Conservation (phyloP, 1,140 invertebrate species). For the Pygmarrhopalites habei region DNA sequence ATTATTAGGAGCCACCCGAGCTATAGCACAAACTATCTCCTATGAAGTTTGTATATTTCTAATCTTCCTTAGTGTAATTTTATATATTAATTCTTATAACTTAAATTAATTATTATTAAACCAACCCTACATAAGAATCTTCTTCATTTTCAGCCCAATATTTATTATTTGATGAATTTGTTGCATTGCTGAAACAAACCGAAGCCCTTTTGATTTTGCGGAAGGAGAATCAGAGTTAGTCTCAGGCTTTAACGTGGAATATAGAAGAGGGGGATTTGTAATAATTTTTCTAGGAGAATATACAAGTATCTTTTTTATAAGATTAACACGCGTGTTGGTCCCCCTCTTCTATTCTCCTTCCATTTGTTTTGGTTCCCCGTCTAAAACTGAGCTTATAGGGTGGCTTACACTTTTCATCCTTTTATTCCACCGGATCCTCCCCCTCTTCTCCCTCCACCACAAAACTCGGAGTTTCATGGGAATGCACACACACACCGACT, state of each 20-base stretch:
- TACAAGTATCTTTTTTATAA: conserved; percentile 60
- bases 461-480: too few relatives aligned
- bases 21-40: conserved; percentile 59
- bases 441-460: too few relatives aligned
- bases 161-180: conserved; percentile 52
- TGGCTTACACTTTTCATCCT: too few relatives aligned
- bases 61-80: conserved; percentile 50
- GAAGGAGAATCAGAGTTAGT: conserved; percentile 66
- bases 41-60: conserved; percentile 58
- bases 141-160: conserved; percentile 49
- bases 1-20: conserved; percentile 54
- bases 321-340: too few relatives aligned
- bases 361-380: too few relatives aligned
- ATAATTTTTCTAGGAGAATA: conserved; percentile 67
- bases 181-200: conserved; percentile 62
- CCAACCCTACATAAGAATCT: conserved; percentile 48
- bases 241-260: conserved; percentile 68
- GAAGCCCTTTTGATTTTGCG: conserved; percentile 68
- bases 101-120: conserved; percentile 42
- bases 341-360: too few relatives aligned
- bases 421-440: too few relatives aligned
- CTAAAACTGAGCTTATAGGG: too few relatives aligned
- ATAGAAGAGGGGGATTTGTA: conserved; percentile 58
- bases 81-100: conserved; percentile 45
- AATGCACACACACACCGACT: too few relatives aligned